A percentile compares a stretch with the other conserved stretches of the same genome.
Conservation (phyloP, 1,140 invertebrate genomes). For the Antheraea pernyi region DNA sequence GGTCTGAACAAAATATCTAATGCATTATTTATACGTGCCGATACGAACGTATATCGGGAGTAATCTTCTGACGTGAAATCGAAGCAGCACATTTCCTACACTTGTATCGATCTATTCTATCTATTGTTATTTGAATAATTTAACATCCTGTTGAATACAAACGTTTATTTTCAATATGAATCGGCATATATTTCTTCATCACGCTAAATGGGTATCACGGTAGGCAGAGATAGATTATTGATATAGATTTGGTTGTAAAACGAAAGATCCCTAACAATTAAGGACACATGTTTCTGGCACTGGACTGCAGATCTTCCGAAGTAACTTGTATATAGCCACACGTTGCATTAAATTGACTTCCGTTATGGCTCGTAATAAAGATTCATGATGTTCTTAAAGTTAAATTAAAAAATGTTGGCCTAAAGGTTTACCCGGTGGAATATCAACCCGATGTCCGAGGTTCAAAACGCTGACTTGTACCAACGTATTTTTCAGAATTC, state of each 20-base stretch:
- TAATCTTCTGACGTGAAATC: slow-evolving; percentile 18
- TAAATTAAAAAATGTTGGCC: too few species aligned
- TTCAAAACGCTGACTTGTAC: too few species aligned
- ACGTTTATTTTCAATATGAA: neutral
- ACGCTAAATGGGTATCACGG: neutral
- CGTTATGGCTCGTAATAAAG: too few species aligned
- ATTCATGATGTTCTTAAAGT: too few species aligned
- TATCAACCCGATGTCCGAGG: too few species aligned
- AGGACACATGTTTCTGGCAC: too few species aligned
- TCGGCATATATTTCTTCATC: neutral
- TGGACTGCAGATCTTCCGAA: too few species aligned
- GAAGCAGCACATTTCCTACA: neutral
- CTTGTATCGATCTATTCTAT: slow-evolving; percentile 2
- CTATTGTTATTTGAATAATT: slow-evolving; percentile 1
- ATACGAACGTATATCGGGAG: slow-evolving; percentile 7
- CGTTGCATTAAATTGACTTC: too few species aligned
- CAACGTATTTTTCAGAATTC: too few species aligned
- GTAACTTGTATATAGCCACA: too few species aligned
- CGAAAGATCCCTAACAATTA: neutral
- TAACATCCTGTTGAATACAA: slow-evolving; percentile 1
- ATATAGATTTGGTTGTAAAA: neutral
- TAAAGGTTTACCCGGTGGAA: too few species aligned
- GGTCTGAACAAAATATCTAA: slow-evolving; percentile 11
- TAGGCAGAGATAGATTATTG: neutral
- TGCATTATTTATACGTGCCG: slow-evolving; percentile 24